Percentiles rank a stretch among this genome's conserved stretches.
These are phyloP conservation scores for Sycobia sp. DNA, from an alignment of 1,140 invertebrate genomes.

Conservation along the genomic window DNA sequence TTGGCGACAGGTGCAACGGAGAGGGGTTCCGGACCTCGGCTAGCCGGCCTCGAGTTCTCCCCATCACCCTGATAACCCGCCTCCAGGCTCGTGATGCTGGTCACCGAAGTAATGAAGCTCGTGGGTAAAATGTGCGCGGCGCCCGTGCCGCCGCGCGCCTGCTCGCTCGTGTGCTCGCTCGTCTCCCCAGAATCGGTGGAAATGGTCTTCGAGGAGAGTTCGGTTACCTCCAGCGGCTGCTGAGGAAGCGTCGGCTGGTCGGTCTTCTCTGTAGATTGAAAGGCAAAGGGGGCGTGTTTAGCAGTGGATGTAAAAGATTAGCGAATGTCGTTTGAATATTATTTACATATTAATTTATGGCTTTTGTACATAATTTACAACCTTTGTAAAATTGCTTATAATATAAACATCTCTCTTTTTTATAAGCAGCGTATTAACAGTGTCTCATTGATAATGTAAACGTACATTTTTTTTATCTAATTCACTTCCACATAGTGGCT, in stretches of 20 bases:
- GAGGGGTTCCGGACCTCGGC: conserved; percentile 74
- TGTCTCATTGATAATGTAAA: no score
- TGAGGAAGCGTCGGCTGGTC: neutral
- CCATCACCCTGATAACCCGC: conserved; percentile 86
- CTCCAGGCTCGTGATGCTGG: conserved; percentile 83
- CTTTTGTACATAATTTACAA: no score
- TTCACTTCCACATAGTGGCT: no score
- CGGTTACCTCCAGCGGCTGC: neutral
- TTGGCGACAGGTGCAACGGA: conserved; percentile 52
- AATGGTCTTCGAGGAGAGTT: neutral
- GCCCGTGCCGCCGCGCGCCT: neutral
- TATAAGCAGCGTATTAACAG: no score
- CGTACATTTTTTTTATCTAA: no score
- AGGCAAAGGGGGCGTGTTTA: neutral
- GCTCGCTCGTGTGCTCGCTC: conserved; percentile 25
- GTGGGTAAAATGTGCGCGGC: conserved; percentile 49
- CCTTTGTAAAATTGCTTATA: no score
- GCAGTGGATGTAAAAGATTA: neutral
- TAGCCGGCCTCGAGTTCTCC: conserved; percentile 79
- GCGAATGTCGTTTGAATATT: no score
- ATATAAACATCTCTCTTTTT: no score
- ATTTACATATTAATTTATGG: no score
- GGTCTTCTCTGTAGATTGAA: neutral
- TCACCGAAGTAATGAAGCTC: conserved; percentile 82
- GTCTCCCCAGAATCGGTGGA: conserved; percentile 14